A percentile compares a stretch with the other conserved stretches of the same genome.
Conservation (phyloP, 2,113 vertebrate species). For the Oncorhynchus gorbuscha region DNA sequence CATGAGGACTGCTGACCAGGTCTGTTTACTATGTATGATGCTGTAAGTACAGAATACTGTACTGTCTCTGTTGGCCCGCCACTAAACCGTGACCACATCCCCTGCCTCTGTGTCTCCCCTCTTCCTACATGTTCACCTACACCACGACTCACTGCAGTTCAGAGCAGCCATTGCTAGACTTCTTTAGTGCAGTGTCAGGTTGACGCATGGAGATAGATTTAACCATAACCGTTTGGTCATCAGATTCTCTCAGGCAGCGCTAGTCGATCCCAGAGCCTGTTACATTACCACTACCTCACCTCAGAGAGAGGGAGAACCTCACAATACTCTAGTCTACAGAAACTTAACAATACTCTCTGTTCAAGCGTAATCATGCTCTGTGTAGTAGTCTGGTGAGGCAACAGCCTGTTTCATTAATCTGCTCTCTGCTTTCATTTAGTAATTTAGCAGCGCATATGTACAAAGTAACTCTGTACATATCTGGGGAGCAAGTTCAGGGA, state of each 20-base stretch:
- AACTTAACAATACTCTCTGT: background rate
- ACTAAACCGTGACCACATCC: too few species aligned
- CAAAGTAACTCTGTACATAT: background rate
- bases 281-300: constrained; percentile 8
- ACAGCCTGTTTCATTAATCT: constrained; percentile 26
- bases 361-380: constrained; percentile 12
- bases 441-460: background rate
- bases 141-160: too few species aligned
- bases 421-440: background rate
- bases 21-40: constrained; percentile 96
- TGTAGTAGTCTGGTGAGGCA: constrained; percentile 6
- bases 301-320: background rate
- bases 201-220: background rate
- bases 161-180: background rate
- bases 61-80: too few species aligned
- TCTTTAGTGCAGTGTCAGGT: background rate
- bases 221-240: background rate
- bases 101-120: too few species aligned
- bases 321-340: background rate
- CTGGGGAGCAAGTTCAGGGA: too few species aligned
- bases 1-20: constrained; percentile 93
- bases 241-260: background rate
- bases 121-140: too few species aligned
- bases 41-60: constrained; percentile 83
- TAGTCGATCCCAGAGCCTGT: background rate